Base-by-base conservation (phyloP, 2,113 vertebrate genomes). In the Poeciliopsis occidentalis region DNA sequence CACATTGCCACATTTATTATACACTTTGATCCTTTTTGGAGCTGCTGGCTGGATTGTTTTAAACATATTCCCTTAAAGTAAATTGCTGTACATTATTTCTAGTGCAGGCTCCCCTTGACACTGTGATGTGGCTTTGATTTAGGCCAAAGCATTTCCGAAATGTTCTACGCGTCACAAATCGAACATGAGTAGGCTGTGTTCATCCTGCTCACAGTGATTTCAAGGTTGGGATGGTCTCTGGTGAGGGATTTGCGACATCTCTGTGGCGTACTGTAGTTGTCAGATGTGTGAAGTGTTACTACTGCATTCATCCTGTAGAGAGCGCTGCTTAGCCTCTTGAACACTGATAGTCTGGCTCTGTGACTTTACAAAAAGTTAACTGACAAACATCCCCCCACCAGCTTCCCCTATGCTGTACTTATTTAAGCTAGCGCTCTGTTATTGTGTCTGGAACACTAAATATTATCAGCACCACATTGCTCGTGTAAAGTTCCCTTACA, bases 261-360 rank as follows among this genome's bases (percentile, higher is more conserved):
- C 80, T 80, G 80, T 87, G 74, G 78, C 27, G 22, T 80, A 68
- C 83, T 82, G 63, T 82, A 83, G 69, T 82, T 82, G 88, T 92
- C 91, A 91, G 91, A 93, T 90, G 90, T 89, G 89, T 92, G 90
- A 92, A 80, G 89, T 92, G 91, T 92, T 92, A 84, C 88, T 82
- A 83, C 89, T 87, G 78, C 82, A 83, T 90, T 82, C 82, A 89
- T 84, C 91, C 85, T 88, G 78, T 90, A 87, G 90, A 88, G 86
- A 75, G 90, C 8, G 84, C 85, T 82, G 75, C 47, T 73, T 67
- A 79, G 91, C 92, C 89, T 91, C 85, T 81, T 72, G 76, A 92
- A 91, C 91, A 92, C 92, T 92, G 90, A 92, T 89, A 86, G 90
- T 92, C 88, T 88, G 91, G 89, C 91, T 87, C 66, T 61, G 72